Evolutionary conservation across 2,888 invertebrate genomes (phyloP).

Genomic region (Meandrusa payeni): DNA sequence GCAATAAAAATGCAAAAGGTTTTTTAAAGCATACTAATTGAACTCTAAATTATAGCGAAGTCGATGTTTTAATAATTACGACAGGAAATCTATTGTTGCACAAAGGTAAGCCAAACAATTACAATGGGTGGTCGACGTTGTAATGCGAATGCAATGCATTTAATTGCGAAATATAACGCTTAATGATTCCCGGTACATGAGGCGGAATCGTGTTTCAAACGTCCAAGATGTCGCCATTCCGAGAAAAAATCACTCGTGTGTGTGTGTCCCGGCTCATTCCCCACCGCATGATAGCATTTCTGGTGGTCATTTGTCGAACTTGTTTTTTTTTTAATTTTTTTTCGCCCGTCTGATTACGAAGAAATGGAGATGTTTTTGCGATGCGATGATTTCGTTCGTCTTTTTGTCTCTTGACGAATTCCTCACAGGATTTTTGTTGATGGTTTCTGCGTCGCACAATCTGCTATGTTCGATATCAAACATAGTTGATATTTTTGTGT

Average conservation of each 20-base stretch:
- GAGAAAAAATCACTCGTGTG: slow-evolving; percentile 20
- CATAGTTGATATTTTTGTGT: no score
- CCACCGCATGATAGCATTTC: slow-evolving; percentile 16
- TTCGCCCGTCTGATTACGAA: slow-evolving; percentile 7
- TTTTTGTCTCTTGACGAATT: neutral
- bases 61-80: slow-evolving; percentile 23
- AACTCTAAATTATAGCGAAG: slow-evolving; percentile 7
- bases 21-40: neutral
- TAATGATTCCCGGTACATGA: slow-evolving; percentile 32
- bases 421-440: no score
- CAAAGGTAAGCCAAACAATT: slow-evolving; percentile 19
- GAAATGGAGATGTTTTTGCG: slow-evolving; percentile 10
- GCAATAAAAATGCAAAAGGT: no score
- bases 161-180: slow-evolving; percentile 32
- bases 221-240: slow-evolving; percentile 19
- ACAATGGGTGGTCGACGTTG: slow-evolving; percentile 33
- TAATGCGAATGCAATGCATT: slow-evolving; percentile 26
- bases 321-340: slow-evolving; percentile 8
- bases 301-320: slow-evolving; percentile 13
- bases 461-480: no score
- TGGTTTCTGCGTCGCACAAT: no score
- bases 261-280: slow-evolving; percentile 14
- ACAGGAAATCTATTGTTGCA: slow-evolving; percentile 13
- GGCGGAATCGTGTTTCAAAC: slow-evolving; percentile 20
- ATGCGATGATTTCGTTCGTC: neutral